Base-by-base conservation (phyloP, 2,888 invertebrate species). In the Acronicta leporina region DNA sequence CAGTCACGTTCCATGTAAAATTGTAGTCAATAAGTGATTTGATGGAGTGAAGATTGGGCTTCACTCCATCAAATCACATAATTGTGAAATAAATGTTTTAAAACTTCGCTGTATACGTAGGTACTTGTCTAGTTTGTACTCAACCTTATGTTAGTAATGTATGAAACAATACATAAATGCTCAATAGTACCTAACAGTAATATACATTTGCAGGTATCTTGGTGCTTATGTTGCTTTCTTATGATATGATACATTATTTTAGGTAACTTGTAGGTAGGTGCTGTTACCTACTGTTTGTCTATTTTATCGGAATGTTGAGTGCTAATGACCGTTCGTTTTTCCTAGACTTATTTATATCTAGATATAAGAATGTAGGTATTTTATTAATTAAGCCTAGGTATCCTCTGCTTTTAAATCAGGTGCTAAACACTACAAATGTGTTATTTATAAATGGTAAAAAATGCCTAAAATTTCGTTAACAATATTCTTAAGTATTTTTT, bases 401-500 rank as follows among this genome's bases (percentile, higher is more conserved):
- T 40, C 33, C 41, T 59, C 44, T 68, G 52, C 68, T 73, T 61
- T 47, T 54, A 33, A 44, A 56, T 44, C 61, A 46, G 69, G 69
- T 69, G 73, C 69, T 69, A 72, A 59, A 61, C 43, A 33, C 14
- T 27, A 49, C 15, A 43, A 33, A 40, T 33, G 16, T 51, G 10
- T 45, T 30, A 65, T 46, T 40, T 55, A 44, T 38, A 46, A 43
- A 7, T 8, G 16, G 10, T 45, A 38, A 11, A 45, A 52, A 44
- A 52, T 42, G 60, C 67, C 20, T 72, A 16, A 52, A 57, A 47
- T 38, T 50, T 44, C n/a, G 56, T 63, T 69, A 13, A 38, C 42
- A 27, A 38, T 53, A 46, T 50, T 52, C 41, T 49, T 16, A 14
- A 20, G 13, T 45, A 30, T 1, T 30, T 33, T 33, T 33, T 33